These are phyloP conservation scores for Nesoenas mayeri DNA, from an alignment of 2,113 vertebrate species.

Conservation along the genomic window DNA sequence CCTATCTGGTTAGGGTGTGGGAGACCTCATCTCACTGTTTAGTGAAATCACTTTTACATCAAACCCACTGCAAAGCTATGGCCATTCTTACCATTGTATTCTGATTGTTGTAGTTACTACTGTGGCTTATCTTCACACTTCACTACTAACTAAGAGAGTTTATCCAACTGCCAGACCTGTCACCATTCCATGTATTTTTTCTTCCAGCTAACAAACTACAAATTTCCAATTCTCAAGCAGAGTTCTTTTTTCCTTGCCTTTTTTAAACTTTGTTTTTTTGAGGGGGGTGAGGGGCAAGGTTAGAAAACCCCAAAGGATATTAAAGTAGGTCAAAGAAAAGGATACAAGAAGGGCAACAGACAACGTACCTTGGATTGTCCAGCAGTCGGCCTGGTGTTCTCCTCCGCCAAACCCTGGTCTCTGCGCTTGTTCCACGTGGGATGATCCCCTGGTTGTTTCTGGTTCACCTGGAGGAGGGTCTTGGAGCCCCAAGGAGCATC, in stretches of 20 bases:
- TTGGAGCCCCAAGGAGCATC: neutral
- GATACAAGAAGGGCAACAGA: neutral
- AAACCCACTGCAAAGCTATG: neutral
- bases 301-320: neutral
- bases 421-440: neutral
- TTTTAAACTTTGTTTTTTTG: too few species aligned
- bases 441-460: neutral
- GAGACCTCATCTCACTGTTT: neutral
- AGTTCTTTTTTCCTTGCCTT: neutral
- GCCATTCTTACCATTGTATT: neutral
- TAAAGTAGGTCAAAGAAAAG: neutral
- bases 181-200: neutral
- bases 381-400: neutral
- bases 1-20: neutral
- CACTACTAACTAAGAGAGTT: neutral
- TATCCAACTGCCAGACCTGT: neutral
- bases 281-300: too few species aligned
- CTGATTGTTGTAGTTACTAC: neutral
- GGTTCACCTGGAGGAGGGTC: fast-evolving
- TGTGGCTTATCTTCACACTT: neutral
- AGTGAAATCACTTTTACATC: neutral
- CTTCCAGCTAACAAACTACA: neutral
- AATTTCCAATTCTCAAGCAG: neutral
- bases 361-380: neutral
- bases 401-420: neutral